These are phyloP conservation scores for Erpetoichthys calabaricus DNA, from an alignment of 2,797 vertebrate species.

Conservation along the genomic window DNA sequence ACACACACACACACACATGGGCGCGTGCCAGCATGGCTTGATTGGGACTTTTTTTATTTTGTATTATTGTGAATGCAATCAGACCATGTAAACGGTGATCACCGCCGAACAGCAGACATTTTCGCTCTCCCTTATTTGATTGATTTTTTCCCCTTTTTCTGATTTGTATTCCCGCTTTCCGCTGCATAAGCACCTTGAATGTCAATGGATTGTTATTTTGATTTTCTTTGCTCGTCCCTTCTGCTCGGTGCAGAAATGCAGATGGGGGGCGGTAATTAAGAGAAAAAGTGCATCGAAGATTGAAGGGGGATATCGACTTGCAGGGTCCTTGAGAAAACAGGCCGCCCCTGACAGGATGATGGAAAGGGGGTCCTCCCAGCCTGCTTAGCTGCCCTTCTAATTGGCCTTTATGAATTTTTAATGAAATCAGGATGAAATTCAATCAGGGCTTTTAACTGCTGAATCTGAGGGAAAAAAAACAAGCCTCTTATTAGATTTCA, in stretches of 20 bases:
- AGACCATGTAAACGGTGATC: constrained; percentile 51
- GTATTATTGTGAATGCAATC: constrained; percentile 60
- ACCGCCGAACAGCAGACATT: constrained; percentile 61
- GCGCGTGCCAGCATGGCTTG: constrained; percentile 28
- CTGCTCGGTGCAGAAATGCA: constrained; percentile 31
- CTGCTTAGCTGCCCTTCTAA: constrained; percentile 78
- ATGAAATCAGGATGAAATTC: constrained; percentile 83
- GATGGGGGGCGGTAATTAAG: constrained; percentile 45
- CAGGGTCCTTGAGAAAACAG: constrained; percentile 46
- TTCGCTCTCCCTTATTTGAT: constrained; percentile 57
- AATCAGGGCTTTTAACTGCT: constrained; percentile 77
- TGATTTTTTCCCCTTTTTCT: constrained; percentile 46
- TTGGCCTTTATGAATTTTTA: constrained; percentile 93
- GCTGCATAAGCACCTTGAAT: constrained; percentile 48
- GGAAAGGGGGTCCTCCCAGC: constrained; percentile 55
- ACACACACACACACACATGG: too few relatives aligned
- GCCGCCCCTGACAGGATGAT: constrained; percentile 62
- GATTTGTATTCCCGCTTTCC: constrained; percentile 57
- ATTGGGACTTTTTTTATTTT: constrained; percentile 66
- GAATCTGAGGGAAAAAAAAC: constrained; percentile 45
- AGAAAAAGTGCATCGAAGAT: constrained; percentile 42
- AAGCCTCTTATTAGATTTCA: constrained; percentile 54
- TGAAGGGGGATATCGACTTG: constrained; percentile 48
- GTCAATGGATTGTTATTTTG: constrained; percentile 44
- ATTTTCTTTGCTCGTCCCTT: constrained; percentile 18